These are phyloP conservation scores for Portunus trituberculatus DNA, from an alignment of 1,140 invertebrate species.

Conservation along the genomic window DNA sequence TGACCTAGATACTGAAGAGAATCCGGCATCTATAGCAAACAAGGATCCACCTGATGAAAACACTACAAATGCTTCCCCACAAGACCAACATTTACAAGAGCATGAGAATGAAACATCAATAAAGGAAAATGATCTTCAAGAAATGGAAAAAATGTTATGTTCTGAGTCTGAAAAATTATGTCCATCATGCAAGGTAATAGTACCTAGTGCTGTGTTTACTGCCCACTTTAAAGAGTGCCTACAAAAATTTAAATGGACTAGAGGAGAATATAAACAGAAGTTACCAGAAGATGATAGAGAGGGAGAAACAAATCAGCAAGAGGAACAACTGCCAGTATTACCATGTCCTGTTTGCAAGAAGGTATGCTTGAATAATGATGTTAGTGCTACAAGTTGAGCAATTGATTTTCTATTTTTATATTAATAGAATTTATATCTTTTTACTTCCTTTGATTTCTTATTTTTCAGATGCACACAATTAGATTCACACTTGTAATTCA, in stretches of 20 bases:
- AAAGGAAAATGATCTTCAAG: constrained; percentile 46
- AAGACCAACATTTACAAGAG: not conserved
- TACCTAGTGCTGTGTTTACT: not conserved
- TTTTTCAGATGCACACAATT: too few relatives aligned
- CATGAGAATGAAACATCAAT: not conserved
- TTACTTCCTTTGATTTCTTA: too few relatives aligned
- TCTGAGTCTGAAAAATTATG: constrained; percentile 65
- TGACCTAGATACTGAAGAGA: not conserved
- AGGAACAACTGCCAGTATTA: not conserved
- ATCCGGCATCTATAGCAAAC: not conserved
- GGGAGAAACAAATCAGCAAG: not conserved
- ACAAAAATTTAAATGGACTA: constrained; percentile 51
- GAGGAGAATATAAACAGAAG: not conserved
- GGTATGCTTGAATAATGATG: constrained; percentile 3
- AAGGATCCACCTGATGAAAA: not conserved
- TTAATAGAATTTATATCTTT: too few relatives aligned
- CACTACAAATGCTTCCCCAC: not conserved
- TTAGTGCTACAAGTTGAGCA: not conserved
- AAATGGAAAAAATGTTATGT: constrained; percentile 64
- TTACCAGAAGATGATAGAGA: not conserved
- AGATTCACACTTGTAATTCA: too few relatives aligned
- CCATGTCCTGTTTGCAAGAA: constrained; percentile 58
- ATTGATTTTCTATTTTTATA: not conserved
- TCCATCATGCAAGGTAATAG: constrained; percentile 64
- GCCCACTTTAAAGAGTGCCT: constrained; percentile 60